phyloP scores from a whole-genome alignment of 2,113 vertebrate genomes.

The Macrotus californicus region DNA sequence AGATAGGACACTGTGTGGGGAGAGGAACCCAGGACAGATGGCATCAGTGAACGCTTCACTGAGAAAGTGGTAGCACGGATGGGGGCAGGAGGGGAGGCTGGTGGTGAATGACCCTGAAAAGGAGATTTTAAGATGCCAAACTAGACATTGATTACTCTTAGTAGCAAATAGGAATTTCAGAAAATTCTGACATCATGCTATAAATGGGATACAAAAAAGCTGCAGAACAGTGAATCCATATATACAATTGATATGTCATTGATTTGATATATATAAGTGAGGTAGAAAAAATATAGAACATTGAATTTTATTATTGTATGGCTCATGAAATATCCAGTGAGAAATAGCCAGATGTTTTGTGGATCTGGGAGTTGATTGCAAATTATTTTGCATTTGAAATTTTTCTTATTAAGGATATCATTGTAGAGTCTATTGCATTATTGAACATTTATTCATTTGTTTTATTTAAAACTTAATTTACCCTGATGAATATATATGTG shows the following conservation, averaged over 20 bases:
- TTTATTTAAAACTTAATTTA: neutral
- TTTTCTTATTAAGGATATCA: neutral
- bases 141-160: neutral
- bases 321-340: neutral
- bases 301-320: neutral
- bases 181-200: neutral
- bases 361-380: neutral
- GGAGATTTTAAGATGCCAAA: neutral
- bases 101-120: neutral
- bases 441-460: neutral
- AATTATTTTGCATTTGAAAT: neutral
- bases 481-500: neutral
- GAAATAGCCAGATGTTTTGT: neutral
- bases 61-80: neutral
- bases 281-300: neutral
- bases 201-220: neutral
- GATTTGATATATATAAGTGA: neutral
- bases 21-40: too few relatives aligned
- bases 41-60: neutral
- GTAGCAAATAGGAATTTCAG: neutral
- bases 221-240: neutral
- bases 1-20: neutral
- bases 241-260: too few relatives aligned
- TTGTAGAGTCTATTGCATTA: neutral
- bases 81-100: fast-evolving